These are phyloP conservation scores for Leptopilina clavipes DNA, from an alignment of 1,140 invertebrate species.

Conservation along the genomic window DNA sequence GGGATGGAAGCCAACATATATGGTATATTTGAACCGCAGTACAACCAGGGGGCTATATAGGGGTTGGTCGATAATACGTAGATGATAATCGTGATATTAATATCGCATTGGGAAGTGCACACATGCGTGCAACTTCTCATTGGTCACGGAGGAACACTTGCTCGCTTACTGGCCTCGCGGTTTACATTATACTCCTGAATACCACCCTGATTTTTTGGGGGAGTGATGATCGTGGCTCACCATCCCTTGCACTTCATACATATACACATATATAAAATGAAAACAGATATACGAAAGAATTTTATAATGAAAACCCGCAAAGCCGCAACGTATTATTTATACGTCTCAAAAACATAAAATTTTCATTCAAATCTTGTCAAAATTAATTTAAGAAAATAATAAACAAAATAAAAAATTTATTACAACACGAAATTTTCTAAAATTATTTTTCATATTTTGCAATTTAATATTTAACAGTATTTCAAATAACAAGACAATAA, in stretches of 20 bases:
- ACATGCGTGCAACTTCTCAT: slow-evolving; percentile 74
- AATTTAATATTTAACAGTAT: too few species aligned
- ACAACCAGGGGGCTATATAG: slow-evolving; percentile 35
- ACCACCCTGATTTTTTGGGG: slow-evolving; percentile 68
- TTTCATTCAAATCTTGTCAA: too few species aligned
- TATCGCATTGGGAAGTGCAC: slow-evolving; percentile 75
- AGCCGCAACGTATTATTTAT: too few species aligned
- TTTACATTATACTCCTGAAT: slow-evolving; percentile 63
- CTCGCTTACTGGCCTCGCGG: slow-evolving; percentile 62
- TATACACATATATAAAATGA: background rate
- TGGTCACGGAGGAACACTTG: slow-evolving; percentile 74
- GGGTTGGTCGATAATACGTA: slow-evolving; percentile 71
- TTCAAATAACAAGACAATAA: too few species aligned
- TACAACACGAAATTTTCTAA: too few species aligned
- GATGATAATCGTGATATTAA: slow-evolving; percentile 76
- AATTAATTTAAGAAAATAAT: too few species aligned
- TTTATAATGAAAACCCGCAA: background rate
- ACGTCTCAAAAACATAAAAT: too few species aligned
- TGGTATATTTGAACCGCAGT: slow-evolving; percentile 45
- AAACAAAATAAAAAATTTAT: too few species aligned
- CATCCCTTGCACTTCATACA: background rate
- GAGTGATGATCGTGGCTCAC: slow-evolving; percentile 42
- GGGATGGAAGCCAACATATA: slow-evolving; percentile 46
- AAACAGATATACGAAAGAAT: slow-evolving; percentile 2
- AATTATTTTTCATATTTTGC: too few species aligned